Conservation (phyloP, 2,888 invertebrate species). For the Piscicola geometra region DNA sequence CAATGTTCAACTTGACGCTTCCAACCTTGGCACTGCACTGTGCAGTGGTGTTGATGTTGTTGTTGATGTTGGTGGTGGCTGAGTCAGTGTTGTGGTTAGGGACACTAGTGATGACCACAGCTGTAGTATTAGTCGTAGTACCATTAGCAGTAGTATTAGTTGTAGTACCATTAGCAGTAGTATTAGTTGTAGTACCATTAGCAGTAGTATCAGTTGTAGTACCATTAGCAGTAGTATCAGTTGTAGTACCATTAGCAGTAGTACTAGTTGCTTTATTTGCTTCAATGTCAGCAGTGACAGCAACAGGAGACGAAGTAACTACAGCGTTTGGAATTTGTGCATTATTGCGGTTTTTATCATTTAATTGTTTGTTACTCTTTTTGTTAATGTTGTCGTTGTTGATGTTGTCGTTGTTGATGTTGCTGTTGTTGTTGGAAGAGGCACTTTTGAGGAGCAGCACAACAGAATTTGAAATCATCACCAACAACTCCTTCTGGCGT, state of each 20-base stretch:
- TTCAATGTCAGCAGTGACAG: too few species aligned
- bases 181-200: too few species aligned
- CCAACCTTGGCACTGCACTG: background rate
- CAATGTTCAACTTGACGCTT: background rate
- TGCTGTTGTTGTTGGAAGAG: background rate
- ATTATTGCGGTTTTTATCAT: background rate
- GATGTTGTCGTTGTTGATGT: background rate
- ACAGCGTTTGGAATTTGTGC: background rate
- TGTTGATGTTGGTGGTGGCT: constrained; percentile 15
- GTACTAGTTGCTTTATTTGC: too few species aligned
- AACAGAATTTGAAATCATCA: too few species aligned
- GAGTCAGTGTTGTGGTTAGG: background rate
- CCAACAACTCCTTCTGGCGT: background rate
- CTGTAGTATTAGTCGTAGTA: too few species aligned
- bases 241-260: too few species aligned
- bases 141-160: too few species aligned
- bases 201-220: too few species aligned
- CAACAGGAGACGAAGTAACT: too few species aligned
- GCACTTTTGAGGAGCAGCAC: too few species aligned
- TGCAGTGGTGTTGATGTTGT: background rate
- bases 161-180: too few species aligned
- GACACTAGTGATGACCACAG: background rate
- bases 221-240: too few species aligned
- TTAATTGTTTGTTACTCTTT: background rate
- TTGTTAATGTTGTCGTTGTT: background rate